Base-by-base conservation (phyloP, 2,888 invertebrate genomes). In the Atrina japonica region DNA sequence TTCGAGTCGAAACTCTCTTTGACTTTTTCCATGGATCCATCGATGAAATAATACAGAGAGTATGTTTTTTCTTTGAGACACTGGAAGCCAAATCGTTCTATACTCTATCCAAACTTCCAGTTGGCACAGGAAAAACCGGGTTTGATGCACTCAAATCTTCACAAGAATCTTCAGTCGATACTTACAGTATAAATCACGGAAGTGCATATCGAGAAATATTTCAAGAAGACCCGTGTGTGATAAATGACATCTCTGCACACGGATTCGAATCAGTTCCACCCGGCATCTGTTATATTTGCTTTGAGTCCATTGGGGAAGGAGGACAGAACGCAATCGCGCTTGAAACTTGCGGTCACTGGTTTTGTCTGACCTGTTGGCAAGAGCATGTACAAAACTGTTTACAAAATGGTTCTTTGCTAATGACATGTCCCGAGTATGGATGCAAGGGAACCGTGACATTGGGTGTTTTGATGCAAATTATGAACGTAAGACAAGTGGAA, bases 311-410 rank as follows among this genome's bases (percentile, higher is more conserved):
- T 11, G 67, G 52, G 6, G 66, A 56, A n/a, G 56, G 52, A 9
- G 49, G 25, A 14, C 53, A 35, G 3, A 25, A 64, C 6, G 76
- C 78, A 3, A 81, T 80, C 18, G 70, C 77, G 11, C 53, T 83
- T 1, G 66, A 73, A 25, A 40, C 66, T 1, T 83, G 83, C 52
- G 71, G 76, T n/a, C 83, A 83, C 59, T 82, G 82, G 83, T 81
- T 81, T 66, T 83, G 83, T 67, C 74, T 79, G 58, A 29, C 30
- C 3, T 83, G 83, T 55, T 83, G 83, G 83, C 49, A 25, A 49
- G 76, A 77, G 16, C 77, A 82, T 58, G 56, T 80, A 9, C 50
- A 66, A 49, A 72, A 70, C 5, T 30, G 66, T 45, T 67, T 79
- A 27, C 49, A 55, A 6, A 66, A 60, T 21, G 79, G 76, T 1